A percentile compares a stretch with the other conserved stretches of the same genome.
phyloP scores from a whole-genome alignment of 1,140 invertebrate species.

The Drosophila quadrilineata region DNA sequence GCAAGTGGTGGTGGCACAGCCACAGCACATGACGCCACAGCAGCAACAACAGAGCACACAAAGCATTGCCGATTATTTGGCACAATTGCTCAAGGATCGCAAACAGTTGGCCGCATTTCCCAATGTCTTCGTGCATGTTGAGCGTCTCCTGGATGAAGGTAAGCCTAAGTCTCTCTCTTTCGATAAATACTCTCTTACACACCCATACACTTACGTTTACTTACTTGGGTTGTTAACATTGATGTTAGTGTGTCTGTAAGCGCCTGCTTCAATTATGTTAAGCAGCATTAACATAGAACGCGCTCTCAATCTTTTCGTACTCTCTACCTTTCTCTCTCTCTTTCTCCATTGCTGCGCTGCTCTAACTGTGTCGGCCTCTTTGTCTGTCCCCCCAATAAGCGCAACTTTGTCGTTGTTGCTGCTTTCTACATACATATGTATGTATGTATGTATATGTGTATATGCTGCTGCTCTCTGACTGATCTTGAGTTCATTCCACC shows the following conservation, averaged over 20 bases:
- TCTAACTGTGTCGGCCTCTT: no score
- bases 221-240: no score
- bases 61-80: conserved; percentile 99
- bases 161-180: conserved; percentile 23
- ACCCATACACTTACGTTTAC: neutral
- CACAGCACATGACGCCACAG: conserved; percentile 83
- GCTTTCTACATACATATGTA: conserved; percentile 40
- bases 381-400: conserved; percentile 19
- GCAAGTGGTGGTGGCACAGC: conserved; percentile 63
- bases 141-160: conserved; percentile 99
- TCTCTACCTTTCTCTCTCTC: neutral
- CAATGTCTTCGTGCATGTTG: conserved; percentile 99
- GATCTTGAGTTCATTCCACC: conserved; percentile 75
- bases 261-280: conserved; percentile 12
- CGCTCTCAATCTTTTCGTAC: no score
- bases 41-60: conserved; percentile 89
- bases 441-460: no score
- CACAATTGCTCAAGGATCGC: conserved; percentile 99
- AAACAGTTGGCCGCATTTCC: conserved; percentile 99
- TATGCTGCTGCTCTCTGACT: conserved; percentile 22
- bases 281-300: no score
- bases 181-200: neutral
- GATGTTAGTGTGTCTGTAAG: neutral
- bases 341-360: no score
- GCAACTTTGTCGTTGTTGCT: conserved; percentile 29